Percentiles rank a stretch among this genome's conserved stretches.
Evolutionary conservation across 2,888 invertebrate genomes (phyloP).

Genomic region (Drosophila ezoana): DNA sequence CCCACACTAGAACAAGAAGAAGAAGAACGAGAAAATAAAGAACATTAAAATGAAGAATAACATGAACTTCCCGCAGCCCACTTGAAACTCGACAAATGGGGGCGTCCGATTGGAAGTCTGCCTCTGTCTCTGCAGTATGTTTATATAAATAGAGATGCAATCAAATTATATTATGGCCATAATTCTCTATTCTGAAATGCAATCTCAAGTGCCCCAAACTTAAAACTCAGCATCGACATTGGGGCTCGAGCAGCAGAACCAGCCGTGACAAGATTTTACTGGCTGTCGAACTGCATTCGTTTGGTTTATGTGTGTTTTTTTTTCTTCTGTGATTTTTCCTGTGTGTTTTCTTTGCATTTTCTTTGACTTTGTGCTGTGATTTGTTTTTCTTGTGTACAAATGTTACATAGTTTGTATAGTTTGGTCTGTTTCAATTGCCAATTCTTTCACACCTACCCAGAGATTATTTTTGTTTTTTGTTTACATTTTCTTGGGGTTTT

Average conservation of each 20-base stretch:
- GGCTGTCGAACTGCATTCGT: slow-evolving; percentile 65
- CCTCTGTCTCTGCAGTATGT: neutral
- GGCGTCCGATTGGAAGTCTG: slow-evolving; percentile 22
- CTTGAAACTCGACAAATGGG: slow-evolving; percentile 38
- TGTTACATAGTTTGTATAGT: slow-evolving; percentile 14
- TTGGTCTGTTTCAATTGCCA: slow-evolving; percentile 19
- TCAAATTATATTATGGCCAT: slow-evolving; percentile 74
- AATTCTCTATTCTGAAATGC: slow-evolving; percentile 57
- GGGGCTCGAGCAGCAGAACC: slow-evolving; percentile 43
- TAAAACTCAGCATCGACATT: slow-evolving; percentile 72
- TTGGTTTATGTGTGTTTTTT: slow-evolving; percentile 44
- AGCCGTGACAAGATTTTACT: slow-evolving; percentile 68
- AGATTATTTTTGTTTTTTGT: slow-evolving; percentile 27
- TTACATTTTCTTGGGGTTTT: slow-evolving; percentile 34
- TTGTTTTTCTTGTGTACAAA: slow-evolving; percentile 10
- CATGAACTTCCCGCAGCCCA: slow-evolving; percentile 48
- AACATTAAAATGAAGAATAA: slow-evolving; percentile 26
- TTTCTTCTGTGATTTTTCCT: slow-evolving; percentile 6
- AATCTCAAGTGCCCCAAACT: slow-evolving; percentile 65
- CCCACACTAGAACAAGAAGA: slow-evolving; percentile 30
- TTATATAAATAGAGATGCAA: slow-evolving; percentile 63
- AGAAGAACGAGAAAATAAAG: slow-evolving; percentile 6
- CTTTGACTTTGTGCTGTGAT: slow-evolving; percentile 19
- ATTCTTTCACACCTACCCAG: slow-evolving; percentile 26
- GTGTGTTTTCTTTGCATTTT: slow-evolving; percentile 19